These are phyloP conservation scores for Coenonympha glycerion DNA, from an alignment of 2,888 invertebrate genomes.

Conservation along the genomic window DNA sequence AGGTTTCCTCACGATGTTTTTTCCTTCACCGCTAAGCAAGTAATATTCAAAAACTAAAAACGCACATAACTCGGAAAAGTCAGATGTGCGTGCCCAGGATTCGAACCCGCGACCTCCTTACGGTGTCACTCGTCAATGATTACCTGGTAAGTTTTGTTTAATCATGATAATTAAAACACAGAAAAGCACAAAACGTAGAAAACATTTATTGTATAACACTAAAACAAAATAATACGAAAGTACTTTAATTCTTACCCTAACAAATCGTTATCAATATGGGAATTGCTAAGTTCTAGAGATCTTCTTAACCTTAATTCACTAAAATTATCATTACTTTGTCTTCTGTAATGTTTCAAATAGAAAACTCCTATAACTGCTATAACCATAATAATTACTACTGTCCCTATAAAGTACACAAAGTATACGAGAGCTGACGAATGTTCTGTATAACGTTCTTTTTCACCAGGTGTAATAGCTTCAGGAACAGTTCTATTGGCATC, in stretches of 20 bases:
- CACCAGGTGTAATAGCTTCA: constrained; percentile 13
- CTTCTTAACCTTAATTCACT: constrained; percentile 37
- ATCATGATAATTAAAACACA: background rate
- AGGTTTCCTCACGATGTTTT: no score
- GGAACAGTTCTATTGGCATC: constrained; percentile 29
- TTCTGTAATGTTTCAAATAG: constrained; percentile 21
- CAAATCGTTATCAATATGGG: background rate
- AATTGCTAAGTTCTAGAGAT: constrained; percentile 38
- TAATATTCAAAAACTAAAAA: no score
- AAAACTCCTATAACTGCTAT: constrained; percentile 24
- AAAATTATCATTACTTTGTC: constrained; percentile 32
- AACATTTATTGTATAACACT: background rate
- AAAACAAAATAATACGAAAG: background rate
- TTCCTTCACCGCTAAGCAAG: no score
- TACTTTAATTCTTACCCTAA: background rate
- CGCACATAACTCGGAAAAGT: no score
- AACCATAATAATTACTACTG: constrained; percentile 38
- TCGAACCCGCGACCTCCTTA: no score
- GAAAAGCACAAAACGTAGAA: background rate
- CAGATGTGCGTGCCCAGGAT: no score
- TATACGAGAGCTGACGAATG: constrained; percentile 27
- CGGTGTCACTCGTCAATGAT: no score
- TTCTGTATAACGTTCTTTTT: constrained; percentile 2
- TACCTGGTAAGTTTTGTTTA: no score
- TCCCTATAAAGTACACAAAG: constrained; percentile 35